A percentile compares a stretch with the other conserved stretches of the same genome.
Conservation (phyloP, 2,113 vertebrate genomes). For the Leptocoma aspasia region DNA sequence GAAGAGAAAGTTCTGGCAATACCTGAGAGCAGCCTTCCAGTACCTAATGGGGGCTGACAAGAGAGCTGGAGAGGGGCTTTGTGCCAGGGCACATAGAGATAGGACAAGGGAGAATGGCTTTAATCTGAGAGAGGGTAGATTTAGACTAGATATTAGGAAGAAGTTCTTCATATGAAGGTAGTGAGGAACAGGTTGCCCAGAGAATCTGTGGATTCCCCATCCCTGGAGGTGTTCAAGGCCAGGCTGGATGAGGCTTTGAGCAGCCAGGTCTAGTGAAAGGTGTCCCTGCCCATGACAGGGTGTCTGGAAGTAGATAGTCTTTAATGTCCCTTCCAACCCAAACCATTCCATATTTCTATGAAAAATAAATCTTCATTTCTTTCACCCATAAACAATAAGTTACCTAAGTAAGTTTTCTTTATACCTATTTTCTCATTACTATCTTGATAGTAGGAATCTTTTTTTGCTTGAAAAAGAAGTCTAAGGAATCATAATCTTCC, state of each 20-base stretch:
- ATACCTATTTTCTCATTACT: neutral
- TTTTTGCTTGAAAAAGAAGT: neutral
- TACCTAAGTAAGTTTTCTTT: neutral
- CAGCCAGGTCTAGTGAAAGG: neutral
- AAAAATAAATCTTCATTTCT: neutral
- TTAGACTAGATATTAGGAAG: neutral
- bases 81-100: too few species aligned
- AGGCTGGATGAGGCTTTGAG: neutral
- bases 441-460: neutral
- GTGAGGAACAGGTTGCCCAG: neutral
- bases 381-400: neutral
- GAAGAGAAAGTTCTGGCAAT: neutral
- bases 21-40: neutral
- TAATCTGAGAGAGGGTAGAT: neutral
- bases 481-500: neutral
- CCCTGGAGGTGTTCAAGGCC: neutral
- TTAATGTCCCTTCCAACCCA: neutral
- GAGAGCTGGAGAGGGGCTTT: neutral
- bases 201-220: neutral
- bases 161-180: neutral
- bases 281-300: neutral
- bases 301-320: neutral
- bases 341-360: neutral
- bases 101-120: neutral
- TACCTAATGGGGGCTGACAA: neutral